These are phyloP conservation scores for Paradoxurus hermaphroditus DNA, from an alignment of 2,113 vertebrate species.

Conservation along the genomic window DNA sequence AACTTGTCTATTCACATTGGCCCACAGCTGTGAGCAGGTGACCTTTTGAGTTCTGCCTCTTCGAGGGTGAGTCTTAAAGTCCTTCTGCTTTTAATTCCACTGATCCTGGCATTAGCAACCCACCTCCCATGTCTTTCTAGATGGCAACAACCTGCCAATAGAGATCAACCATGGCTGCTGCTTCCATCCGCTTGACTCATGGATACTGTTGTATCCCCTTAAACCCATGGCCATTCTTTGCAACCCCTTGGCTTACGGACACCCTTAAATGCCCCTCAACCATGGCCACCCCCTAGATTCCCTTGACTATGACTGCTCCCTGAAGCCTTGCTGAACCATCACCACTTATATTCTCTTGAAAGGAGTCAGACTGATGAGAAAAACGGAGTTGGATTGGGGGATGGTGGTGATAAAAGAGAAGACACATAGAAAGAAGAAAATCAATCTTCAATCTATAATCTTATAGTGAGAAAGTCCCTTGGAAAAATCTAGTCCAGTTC, in stretches of 20 bases:
- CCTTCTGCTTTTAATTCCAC: neutral
- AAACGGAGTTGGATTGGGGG: neutral
- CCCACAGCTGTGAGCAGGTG: neutral
- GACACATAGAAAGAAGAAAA: neutral
- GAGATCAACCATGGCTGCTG: neutral
- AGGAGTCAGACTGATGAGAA: neutral
- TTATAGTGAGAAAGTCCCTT: neutral
- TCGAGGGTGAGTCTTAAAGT: neutral
- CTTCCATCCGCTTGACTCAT: neutral
- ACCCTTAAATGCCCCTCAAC: neutral
- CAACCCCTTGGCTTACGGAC: neutral
- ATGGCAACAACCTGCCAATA: neutral
- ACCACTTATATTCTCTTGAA: neutral
- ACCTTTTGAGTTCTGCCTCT: neutral
- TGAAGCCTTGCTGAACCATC: neutral
- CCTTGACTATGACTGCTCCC: neutral
- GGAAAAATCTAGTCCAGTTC: neutral
- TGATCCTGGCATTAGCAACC: neutral
- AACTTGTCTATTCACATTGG: neutral
- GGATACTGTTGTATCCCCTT: neutral
- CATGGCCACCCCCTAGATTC: fast-evolving
- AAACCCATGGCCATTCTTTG: too few relatives aligned
- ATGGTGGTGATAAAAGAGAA: neutral
- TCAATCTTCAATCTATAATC: neutral
- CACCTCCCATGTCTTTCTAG: neutral